phyloP scores from a whole-genome alignment of 2,113 vertebrate species.

The Actinemys pallida region DNA sequence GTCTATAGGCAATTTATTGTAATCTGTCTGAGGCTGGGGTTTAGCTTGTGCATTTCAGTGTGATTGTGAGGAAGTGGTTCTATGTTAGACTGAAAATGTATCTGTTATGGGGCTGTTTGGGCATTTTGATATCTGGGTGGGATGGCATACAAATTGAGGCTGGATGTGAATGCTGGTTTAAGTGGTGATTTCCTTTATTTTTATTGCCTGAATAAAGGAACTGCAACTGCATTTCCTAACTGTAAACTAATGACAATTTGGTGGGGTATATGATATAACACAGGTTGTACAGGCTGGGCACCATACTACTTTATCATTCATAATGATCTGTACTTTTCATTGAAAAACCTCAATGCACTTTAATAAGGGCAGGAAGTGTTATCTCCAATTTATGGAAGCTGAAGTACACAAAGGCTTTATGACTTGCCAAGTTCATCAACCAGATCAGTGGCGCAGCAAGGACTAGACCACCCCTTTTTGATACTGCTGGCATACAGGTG shows the following conservation, averaged over 20 bases:
- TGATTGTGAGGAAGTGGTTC: neutral
- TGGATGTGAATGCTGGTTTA: neutral
- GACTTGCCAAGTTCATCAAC: neutral
- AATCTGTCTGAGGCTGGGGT: fast-evolving
- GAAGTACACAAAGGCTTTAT: neutral
- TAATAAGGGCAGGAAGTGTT: neutral
- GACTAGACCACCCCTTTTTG: neutral
- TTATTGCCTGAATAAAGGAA: neutral
- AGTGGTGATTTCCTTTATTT: neutral
- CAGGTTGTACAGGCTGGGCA: neutral
- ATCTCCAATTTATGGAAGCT: neutral
- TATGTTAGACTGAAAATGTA: fast-evolving
- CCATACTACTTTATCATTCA: neutral
- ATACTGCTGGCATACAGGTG: neutral
- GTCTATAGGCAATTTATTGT: neutral
- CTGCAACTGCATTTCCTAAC: neutral
- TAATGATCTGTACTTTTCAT: neutral
- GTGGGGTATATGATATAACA: neutral
- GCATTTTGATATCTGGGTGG: neutral
- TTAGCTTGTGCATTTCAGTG: fast-evolving
- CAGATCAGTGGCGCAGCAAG: neutral
- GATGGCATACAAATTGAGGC: neutral
- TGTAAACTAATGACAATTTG: neutral
- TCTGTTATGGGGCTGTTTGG: fast-evolving
- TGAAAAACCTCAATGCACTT: neutral